A percentile compares a stretch with the other conserved stretches of the same genome.
phyloP scores from a whole-genome alignment of 1,140 invertebrate species.

The Cyphomyrmex costatus region DNA sequence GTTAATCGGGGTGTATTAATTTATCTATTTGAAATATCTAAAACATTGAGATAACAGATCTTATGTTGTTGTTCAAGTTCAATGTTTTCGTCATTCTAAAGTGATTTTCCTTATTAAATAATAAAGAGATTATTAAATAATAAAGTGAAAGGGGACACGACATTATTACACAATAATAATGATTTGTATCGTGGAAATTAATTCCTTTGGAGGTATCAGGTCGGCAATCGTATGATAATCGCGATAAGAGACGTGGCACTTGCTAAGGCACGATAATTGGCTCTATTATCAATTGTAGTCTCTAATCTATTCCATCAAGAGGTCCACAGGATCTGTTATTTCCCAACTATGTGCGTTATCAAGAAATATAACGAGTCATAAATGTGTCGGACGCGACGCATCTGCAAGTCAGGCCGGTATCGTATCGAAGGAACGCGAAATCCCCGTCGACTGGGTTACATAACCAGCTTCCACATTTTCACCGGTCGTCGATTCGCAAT shows the following conservation, averaged over 20 bases:
- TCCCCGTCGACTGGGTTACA: background rate
- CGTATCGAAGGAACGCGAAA: background rate
- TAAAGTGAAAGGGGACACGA: background rate
- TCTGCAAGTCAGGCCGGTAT: background rate
- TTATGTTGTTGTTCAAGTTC: background rate
- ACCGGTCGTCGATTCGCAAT: background rate
- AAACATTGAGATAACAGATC: background rate
- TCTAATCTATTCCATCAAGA: constrained; percentile 14
- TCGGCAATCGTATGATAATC: background rate
- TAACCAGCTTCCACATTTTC: background rate
- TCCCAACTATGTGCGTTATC: background rate
- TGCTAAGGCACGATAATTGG: background rate
- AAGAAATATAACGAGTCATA: background rate
- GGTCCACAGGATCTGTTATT: background rate
- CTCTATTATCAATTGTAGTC: background rate
- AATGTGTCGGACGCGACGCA: background rate
- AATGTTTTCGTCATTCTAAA: background rate
- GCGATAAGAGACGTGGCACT: background rate
- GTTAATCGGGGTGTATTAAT: background rate
- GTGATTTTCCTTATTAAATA: background rate
- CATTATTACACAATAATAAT: background rate
- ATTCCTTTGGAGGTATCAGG: background rate
- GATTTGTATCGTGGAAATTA: background rate
- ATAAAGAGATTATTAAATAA: background rate
- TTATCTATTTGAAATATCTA: too few relatives aligned